Evolutionary conservation across 2,797 vertebrate species (phyloP).

Genomic region (Bucorvus abyssinicus): DNA sequence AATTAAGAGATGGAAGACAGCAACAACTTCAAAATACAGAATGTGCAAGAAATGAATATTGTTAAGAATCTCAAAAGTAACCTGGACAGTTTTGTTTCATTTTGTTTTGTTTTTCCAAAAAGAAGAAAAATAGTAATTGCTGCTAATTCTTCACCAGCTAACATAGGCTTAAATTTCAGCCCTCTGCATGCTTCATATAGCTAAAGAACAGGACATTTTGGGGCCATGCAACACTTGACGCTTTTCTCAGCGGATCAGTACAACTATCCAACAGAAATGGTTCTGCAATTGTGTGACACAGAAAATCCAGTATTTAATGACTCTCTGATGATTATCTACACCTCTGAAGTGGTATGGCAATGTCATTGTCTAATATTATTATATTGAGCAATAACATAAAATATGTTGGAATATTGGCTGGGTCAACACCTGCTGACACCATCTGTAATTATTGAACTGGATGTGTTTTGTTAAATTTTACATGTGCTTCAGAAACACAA

Average conservation of each 20-base stretch:
- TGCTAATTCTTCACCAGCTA: not conserved
- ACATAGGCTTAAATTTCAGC: not conserved
- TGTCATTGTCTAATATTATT: slow-evolving; percentile 49
- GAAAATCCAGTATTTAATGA: slow-evolving; percentile 28
- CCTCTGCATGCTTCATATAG: not conserved
- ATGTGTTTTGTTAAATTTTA: slow-evolving; percentile 35
- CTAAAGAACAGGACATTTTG: not conserved
- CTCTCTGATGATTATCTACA: slow-evolving; percentile 43
- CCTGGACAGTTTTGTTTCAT: no score
- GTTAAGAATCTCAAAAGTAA: not conserved
- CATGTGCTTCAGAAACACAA: slow-evolving; percentile 32
- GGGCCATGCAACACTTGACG: not conserved
- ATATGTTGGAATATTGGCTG: slow-evolving; percentile 23
- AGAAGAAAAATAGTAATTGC: not conserved
- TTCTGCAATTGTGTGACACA: slow-evolving; percentile 33
- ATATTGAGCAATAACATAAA: slow-evolving; percentile 49
- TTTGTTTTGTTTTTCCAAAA: not conserved
- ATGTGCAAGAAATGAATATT: not conserved
- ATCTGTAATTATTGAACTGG: slow-evolving; percentile 40
- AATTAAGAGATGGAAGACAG: not conserved
- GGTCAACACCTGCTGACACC: slow-evolving; percentile 44
- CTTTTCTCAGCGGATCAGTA: not conserved
- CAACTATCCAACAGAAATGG: slow-evolving; percentile 13
- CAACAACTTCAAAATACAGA: not conserved
- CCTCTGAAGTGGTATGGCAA: slow-evolving; percentile 43